Base-by-base conservation (phyloP, 2,113 vertebrate species). In the Hipposideros armiger region DNA sequence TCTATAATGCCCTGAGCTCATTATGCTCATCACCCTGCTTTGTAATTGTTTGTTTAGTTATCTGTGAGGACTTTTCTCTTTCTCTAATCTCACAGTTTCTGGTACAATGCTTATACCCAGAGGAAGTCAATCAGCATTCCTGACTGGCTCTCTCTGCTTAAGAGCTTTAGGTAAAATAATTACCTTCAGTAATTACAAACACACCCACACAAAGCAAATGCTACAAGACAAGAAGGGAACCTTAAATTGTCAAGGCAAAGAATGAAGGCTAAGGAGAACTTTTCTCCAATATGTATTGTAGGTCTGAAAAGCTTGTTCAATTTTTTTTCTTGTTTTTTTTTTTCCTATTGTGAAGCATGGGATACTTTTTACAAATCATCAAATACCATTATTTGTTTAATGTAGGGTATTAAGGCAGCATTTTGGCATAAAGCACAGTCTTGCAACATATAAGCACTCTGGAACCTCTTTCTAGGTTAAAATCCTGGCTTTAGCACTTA, bases 111-210 rank as follows among this genome's bases (percentile, higher is more conserved):
- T 93, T 88, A 56, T 1, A 81, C 67, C 77, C 90, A 62, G 70
- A 84, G 95, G 52, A 97, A 85, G 83, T 84, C 89, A 96, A 90
- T 97, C 95, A 95, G 76, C 42, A 95, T 96, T 95, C 73, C 64
- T 77, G 60, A 67, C 66, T 77, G 70, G 89, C 28, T 95, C 19
- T 87, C 40, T 87, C 66, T 87, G 85, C 94, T 94, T 76, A 96
- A 90, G 47, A 92, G 91, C 76, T 95, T 96, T 96, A 90, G 90
- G 96, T 94, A 76, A 94, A 96, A 96, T 94, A 96, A 97, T 98
- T 97, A 96, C 60, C 72, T 91, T 95, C 67, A 60, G 91, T 97
- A 97, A 98, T 97, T 97, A 85, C 84, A 88, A 96, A 94, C 54
- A 96, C 70, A 94, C 66, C 54, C 84, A 95, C 87, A 77, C 62